Evolutionary conservation across 30 jellyfish, hydroid and myxozoan species (phyloP), one percentile per base, ranked within the genome.

Genomic region (Morbakka virulenta): DNA sequence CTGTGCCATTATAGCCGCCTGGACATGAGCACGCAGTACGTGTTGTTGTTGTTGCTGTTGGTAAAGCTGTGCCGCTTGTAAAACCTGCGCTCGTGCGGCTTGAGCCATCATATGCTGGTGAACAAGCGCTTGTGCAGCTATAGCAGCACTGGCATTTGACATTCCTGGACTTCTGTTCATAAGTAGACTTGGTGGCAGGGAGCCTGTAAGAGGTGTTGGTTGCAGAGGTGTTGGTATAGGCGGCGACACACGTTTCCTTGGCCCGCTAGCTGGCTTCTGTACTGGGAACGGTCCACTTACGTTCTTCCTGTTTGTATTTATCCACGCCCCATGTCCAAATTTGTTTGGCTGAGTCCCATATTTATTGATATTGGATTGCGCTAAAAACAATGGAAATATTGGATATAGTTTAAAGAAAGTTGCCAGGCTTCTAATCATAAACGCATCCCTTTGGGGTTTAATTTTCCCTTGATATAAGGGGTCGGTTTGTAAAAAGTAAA

Each of bases 11-110:
- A 27, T 69, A 27, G 94, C 97, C 50, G 98, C 98, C 24, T 86
- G 89, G 81, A 82, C 41, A 34, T 89, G 88, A 27, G 89, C 94
- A 22, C 94, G 87, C 11, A 77, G 51, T 26, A 64, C 81, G 12
- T 76, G 89, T 52, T 85, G 91, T 32, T 79, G 89, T 31, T 87
- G 92, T 29, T 91, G 98, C 62, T 91, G 98, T 47, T 91, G 98
- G 20, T 72, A 64, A 31, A 48, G 69, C 22, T 75, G 95, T 50
- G 95, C 95, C 2, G 95, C 89, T 21, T 75, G 95, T 25, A 84
- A 53, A 17, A 57, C 86, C 14, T 75, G 86, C 31, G 81, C 86
- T 33, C 86, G 86, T 1, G 86, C 94, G 2, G 83, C 86, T 24
- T 82, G 86, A 6, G 57, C 57, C 57, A 41, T 41, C 57, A 41